Percentiles rank a stretch among this genome's conserved stretches.
Evolutionary conservation across 2,113 vertebrate genomes (phyloP).

Genomic region (Microcebus ravelobensis): DNA sequence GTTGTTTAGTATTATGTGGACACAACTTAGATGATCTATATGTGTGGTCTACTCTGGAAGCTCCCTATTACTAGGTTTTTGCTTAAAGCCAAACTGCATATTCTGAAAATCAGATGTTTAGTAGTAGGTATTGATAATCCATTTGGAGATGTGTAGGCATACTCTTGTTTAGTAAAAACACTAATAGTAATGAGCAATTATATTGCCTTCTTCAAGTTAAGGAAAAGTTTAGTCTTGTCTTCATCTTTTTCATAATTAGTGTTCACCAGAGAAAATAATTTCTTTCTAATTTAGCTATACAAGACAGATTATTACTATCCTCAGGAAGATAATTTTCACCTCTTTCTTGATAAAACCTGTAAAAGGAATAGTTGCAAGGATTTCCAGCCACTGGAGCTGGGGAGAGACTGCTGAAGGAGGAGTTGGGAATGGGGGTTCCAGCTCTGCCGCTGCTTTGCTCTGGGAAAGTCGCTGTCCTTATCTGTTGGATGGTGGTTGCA

Average conservation of each 20-base stretch:
- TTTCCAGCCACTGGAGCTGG: neutral
- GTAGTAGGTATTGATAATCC: neutral
- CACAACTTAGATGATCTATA: neutral
- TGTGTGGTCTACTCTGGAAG: neutral
- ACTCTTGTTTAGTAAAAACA: neutral
- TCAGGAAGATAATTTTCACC: neutral
- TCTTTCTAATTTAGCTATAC: neutral
- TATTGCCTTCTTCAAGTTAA: neutral
- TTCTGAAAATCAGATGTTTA: neutral
- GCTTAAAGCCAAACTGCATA: neutral
- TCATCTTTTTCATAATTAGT: neutral
- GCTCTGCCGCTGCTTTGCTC: neutral
- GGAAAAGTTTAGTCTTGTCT: neutral
- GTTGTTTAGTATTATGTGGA: neutral
- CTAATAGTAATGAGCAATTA: neutral
- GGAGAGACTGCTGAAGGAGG: neutral
- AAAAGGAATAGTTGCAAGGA: neutral
- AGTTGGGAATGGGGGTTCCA: neutral
- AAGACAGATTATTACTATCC: neutral
- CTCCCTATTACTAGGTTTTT: neutral
- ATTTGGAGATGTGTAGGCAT: neutral
- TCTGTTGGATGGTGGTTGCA: neutral
- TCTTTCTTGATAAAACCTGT: constrained; percentile 22
- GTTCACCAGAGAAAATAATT: neutral
- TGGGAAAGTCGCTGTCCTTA: neutral